These are phyloP conservation scores for Tetraodon nigroviridis DNA, from an alignment of 2,113 vertebrate genomes.

Conservation along the genomic window DNA sequence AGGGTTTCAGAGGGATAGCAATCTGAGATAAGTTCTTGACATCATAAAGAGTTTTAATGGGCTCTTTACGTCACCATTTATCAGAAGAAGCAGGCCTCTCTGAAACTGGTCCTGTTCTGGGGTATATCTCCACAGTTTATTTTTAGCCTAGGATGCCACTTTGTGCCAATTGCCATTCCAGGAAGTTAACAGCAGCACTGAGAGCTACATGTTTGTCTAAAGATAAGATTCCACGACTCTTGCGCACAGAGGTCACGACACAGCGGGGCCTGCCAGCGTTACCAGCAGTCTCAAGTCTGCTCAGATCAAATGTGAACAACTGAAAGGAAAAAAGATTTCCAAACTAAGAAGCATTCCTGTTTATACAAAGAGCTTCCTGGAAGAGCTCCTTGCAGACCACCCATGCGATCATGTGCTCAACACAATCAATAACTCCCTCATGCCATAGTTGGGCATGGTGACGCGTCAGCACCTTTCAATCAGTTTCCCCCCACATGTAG, in stretches of 20 bases:
- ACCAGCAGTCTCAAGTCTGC: conserved; percentile 18
- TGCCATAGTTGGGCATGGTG: not conserved
- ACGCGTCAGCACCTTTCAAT: conserved; percentile 3
- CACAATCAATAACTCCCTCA: not conserved
- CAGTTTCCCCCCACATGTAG: too few relatives aligned
- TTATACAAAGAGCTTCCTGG: conserved; percentile 1
- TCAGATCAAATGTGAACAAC: conserved; percentile 5
- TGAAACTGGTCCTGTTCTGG: conserved; percentile 35
- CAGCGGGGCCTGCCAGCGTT: conserved; percentile 37
- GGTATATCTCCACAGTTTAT: conserved; percentile 50
- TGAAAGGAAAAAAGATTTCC: conserved; percentile 9
- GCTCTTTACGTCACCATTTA: not conserved
- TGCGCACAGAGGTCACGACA: conserved; percentile 43
- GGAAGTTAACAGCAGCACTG: conserved; percentile 52
- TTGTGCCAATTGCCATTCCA: conserved; percentile 61
- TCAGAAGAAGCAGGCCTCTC: conserved; percentile 20
- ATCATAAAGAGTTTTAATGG: not conserved
- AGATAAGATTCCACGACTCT: conserved; percentile 67
- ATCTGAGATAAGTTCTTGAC: not conserved
- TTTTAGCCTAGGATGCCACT: conserved; percentile 54
- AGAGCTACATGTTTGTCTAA: conserved; percentile 63
- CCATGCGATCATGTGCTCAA: not conserved
- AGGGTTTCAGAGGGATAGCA: too few relatives aligned
- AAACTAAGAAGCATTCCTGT: not conserved
- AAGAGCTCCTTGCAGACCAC: conserved; percentile 1